Percentiles rank a stretch among this genome's conserved stretches.
Evolutionary conservation across 2,797 vertebrate genomes (phyloP).

Genomic region (Sebastes hubbsi): DNA sequence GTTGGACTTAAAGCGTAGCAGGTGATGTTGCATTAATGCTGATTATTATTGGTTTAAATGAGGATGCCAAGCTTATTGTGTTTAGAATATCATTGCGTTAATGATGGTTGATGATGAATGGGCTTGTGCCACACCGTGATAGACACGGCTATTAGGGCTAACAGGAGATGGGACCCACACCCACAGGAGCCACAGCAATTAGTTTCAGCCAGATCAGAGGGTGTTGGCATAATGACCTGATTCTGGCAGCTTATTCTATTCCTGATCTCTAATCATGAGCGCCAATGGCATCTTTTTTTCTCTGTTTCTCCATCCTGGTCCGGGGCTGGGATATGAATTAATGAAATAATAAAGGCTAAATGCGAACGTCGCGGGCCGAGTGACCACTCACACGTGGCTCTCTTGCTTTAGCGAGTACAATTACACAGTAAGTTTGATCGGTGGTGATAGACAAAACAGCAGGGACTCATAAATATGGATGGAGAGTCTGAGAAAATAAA

Average conservation of each 20-base stretch:
- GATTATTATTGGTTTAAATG: conserved; percentile 46
- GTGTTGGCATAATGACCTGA: conserved; percentile 72
- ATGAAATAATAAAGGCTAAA: conserved; percentile 80
- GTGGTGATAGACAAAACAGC: conserved; percentile 97
- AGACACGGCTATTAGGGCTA: conserved; percentile 58
- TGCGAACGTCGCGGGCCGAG: conserved; percentile 65
- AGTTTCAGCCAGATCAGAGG: conserved; percentile 73
- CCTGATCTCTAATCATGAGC: conserved; percentile 62
- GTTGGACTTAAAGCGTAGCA: conserved; percentile 22
- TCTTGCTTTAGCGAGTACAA: conserved; percentile 87
- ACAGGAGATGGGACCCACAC: conserved; percentile 58
- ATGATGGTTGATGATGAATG: conserved; percentile 69
- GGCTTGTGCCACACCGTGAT: conserved; percentile 53
- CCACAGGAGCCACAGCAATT: conserved; percentile 69
- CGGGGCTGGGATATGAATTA: conserved; percentile 59
- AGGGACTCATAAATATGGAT: conserved; percentile 98
- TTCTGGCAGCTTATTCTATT: conserved; percentile 69
- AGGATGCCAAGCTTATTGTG: conserved; percentile 41
- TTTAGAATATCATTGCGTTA: conserved; percentile 56
- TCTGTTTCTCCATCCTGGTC: conserved; percentile 40
- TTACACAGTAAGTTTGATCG: conserved; percentile 89
- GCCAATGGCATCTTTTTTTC: conserved; percentile 51
- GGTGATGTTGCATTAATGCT: conserved; percentile 44
- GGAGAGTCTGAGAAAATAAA: conserved; percentile 93
- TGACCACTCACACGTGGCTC: conserved; percentile 80